Evolutionary conservation across 2,113 vertebrate genomes (phyloP).

Genomic region (Brienomyrus longianalis): DNA sequence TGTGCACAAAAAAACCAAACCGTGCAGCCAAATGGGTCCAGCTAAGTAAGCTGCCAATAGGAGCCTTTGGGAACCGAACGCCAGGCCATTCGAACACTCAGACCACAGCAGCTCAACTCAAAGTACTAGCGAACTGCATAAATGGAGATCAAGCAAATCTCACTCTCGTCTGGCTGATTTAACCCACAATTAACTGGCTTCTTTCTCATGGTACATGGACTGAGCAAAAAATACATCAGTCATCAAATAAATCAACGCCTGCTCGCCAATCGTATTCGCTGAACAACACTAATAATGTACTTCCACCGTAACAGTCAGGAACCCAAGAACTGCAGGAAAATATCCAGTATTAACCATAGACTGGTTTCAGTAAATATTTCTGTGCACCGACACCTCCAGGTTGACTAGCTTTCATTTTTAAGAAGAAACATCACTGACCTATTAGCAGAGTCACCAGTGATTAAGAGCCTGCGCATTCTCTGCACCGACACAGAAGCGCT

Average conservation of each 20-base stretch:
- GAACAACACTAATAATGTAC: not conserved
- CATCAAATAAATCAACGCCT: not conserved
- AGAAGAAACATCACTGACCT: not conserved
- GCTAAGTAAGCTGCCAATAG: not conserved
- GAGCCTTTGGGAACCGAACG: not conserved
- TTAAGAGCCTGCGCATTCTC: not conserved
- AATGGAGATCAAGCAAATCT: not conserved
- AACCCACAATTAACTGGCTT: not conserved
- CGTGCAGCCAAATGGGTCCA: not conserved
- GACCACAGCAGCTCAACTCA: not conserved
- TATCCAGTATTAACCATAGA: not conserved
- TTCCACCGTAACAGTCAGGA: not conserved
- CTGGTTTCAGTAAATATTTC: not conserved
- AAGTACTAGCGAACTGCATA: not conserved
- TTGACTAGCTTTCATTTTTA: not conserved
- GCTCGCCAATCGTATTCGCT: not conserved
- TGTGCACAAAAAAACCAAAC: not conserved
- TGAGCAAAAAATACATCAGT: not conserved
- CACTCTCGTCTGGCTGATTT: not conserved
- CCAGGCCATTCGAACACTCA: not conserved
- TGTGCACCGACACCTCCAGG: not conserved
- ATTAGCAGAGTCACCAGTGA: not conserved
- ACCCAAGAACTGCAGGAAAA: not conserved
- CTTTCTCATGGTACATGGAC: not conserved
- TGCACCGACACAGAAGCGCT: not conserved